Conservation (phyloP, 2,888 invertebrate species). For the Aleiodes testaceus region DNA sequence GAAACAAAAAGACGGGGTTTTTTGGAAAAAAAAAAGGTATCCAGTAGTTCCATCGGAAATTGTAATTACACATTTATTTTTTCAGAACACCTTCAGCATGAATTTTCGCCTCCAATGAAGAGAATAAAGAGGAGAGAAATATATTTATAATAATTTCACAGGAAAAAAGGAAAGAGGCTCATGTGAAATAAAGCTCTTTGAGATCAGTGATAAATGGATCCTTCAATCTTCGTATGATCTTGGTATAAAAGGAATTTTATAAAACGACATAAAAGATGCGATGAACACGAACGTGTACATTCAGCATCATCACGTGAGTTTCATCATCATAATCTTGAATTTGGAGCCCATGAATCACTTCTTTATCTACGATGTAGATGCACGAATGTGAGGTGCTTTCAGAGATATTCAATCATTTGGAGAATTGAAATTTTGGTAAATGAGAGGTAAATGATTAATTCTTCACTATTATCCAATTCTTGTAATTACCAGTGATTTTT, state of each 20-base stretch:
- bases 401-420: too few species aligned
- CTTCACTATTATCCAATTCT: too few species aligned
- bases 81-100: conserved; percentile 16
- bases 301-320: conserved; percentile 47
- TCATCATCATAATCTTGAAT: conserved; percentile 50
- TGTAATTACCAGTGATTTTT: too few species aligned
- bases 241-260: not conserved
- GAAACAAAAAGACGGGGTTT: conserved; percentile 12
- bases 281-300: conserved; percentile 24
- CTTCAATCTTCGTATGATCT: not conserved
- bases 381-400: conserved; percentile 51
- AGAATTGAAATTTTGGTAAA: too few species aligned
- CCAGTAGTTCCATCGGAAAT: conserved; percentile 27
- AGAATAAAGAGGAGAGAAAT: not conserved
- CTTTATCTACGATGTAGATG: conserved; percentile 62
- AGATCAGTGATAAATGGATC: conserved; percentile 24
- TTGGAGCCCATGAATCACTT: conserved; percentile 59
- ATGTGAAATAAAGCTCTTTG: not conserved
- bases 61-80: conserved; percentile 28
- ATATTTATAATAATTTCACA: not conserved
- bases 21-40: not conserved
- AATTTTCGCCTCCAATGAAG: not conserved
- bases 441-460: too few species aligned
- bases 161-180: not conserved
- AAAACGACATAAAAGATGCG: conserved; percentile 9